Evolutionary conservation across 2,888 invertebrate species (phyloP), one percentile per base, ranked within the genome.

Genomic region (Cheilosia grossa): DNA sequence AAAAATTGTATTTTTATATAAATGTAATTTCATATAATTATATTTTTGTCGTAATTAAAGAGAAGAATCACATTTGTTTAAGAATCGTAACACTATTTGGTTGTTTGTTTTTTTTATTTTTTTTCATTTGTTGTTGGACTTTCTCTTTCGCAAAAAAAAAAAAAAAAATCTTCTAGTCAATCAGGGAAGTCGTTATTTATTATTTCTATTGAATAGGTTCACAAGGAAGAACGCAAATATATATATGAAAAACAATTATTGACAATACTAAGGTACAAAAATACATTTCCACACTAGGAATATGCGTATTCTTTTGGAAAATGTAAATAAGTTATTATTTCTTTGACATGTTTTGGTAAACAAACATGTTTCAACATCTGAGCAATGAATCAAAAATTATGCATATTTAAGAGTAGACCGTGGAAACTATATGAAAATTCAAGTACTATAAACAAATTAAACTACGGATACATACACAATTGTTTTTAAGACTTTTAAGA

Each of bases 221-320:
- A 58, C 42, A 64, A 56, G 77, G 69, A 47, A 49, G 42, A 47
- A 61, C 37, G 64, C 15, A 64, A 49, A 33, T 10, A 56, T 53
- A 21, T 67, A 64, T 30, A 30, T 2, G 2, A 42, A 64, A 61
- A 64, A 66, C 49, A 64, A 69, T 42, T 63, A 69, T 74, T 83
- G 79, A 83, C 83, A 83, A 83, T 83, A 83, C 82, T 69, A 69
- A 78, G 79, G 82, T 83, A 83, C 82, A 83, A 82, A 82, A 73
- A n/a, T 51, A 24, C 15, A 33, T 30, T 44, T n/a, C 47, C 49
- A 13, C 44, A 73, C 58, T 44, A 47, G 51, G 42, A 70, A 69
- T 5, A 70, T 27, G 10, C 56, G 15, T 40, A 19, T 51, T 49
- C 6, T 66, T 75, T 21, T 27, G 4, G 17, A 54, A 69, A 66